Evolutionary conservation across 2,888 invertebrate species (phyloP), one percentile per base, ranked within the genome.

Genomic region (Meta bourneti): DNA sequence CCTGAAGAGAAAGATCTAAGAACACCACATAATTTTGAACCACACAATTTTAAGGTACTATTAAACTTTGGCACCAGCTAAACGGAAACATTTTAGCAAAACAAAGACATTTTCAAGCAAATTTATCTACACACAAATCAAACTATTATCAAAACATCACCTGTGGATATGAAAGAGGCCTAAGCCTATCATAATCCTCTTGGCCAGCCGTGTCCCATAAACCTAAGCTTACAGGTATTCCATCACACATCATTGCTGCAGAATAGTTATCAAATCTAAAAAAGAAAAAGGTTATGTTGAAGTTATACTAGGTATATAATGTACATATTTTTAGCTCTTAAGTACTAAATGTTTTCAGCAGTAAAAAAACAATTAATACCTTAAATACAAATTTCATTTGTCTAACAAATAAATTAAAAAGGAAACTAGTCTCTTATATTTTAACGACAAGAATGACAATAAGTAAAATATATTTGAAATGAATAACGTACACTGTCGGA

Each of bases 181-280:
- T 96, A 93, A 99, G 96, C 95, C 99, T 96, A 95, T 99, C 99
- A 95, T 99, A 99, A 95, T 99, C 98, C 95, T 99, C 98, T 95
- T 99, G 99, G 20, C 98, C 98, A 19, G 99, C 99, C 6, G 99
- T 99, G 95, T 99, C 99, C 99, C 99, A 99, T 82, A 99, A 96
- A 19, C 99, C 99, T 94, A 92, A 84, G 75, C 84, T 89, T 16
- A 99, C 99, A 93, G 98, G 98, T 94, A 99, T 98, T 93, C 98
- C 98, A 96, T 99, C 99, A 91, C 99, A 99, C 94, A 98, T 98
- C 98, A 99, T 98, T 80, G 99, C 99, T 80, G 99, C 99, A 77
- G 99, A 99, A 95, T 99, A 99, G 96, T 99, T 99, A 95, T 99
- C 99, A 96, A 99, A 99, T 94, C 99, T 98, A n/a, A 8, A 83